These are phyloP conservation scores for Chrysolina americana DNA, from an alignment of 2,888 invertebrate species.

Conservation along the genomic window DNA sequence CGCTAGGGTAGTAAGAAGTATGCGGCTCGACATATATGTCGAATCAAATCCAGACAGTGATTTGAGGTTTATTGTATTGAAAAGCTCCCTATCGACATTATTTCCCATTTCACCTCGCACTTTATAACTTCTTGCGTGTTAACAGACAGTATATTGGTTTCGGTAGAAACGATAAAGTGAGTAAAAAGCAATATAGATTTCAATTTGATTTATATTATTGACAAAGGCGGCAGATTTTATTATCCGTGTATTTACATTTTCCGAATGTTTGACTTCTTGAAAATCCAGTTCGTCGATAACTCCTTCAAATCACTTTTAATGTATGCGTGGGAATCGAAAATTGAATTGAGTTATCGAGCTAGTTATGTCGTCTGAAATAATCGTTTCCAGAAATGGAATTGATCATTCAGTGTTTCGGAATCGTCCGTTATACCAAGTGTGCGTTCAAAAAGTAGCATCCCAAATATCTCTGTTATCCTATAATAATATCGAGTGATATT, in stretches of 20 bases:
- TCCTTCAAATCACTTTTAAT: too few relatives aligned
- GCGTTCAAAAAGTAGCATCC: too few relatives aligned
- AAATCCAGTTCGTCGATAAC: not conserved
- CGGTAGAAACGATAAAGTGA: constrained; percentile 43
- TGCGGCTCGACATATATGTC: constrained; percentile 29
- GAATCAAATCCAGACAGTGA: constrained; percentile 55
- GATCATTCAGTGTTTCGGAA: too few relatives aligned
- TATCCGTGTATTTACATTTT: constrained; percentile 24
- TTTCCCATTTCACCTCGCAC: not conserved
- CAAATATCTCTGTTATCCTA: too few relatives aligned
- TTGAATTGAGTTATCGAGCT: too few relatives aligned
- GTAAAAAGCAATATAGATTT: constrained; percentile 48
- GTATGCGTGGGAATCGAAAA: too few relatives aligned
- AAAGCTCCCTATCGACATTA: constrained; percentile 49
- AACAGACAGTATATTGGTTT: constrained; percentile 46
- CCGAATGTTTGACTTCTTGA: not conserved
- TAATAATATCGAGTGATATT: too few relatives aligned
- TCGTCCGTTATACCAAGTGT: too few relatives aligned
- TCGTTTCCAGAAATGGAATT: too few relatives aligned
- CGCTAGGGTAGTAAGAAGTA: not conserved
- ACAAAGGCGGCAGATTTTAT: constrained; percentile 28
- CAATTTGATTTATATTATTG: constrained; percentile 41
- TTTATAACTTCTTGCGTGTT: constrained; percentile 20
- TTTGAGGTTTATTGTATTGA: constrained; percentile 54
- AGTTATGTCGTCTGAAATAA: too few relatives aligned